Percentiles rank a stretch among this genome's conserved stretches.
Conservation (phyloP, 1,140 invertebrate species). For the Pseudomyrmex dendroicus region DNA sequence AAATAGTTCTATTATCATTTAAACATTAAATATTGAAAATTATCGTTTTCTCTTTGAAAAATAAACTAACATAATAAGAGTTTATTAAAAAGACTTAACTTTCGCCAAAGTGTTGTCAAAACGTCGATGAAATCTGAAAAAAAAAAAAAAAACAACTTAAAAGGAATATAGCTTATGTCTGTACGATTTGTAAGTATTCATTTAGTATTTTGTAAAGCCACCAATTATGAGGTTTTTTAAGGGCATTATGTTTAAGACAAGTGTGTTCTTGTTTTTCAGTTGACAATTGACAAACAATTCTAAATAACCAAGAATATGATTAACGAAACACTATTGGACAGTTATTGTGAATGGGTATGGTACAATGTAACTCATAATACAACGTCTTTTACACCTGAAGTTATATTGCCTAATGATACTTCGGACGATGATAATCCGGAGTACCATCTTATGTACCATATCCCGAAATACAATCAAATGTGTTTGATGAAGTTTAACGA, state of each 20-base stretch:
- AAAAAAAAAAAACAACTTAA: neutral
- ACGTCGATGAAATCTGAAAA: slow-evolving; percentile 4
- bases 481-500: no score
- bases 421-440: no score
- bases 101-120: neutral
- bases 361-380: no score
- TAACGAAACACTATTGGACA: no score
- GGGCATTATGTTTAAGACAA: slow-evolving; percentile 22
- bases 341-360: no score
- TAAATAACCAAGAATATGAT: slow-evolving; percentile 9
- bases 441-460: no score
- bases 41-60: neutral
- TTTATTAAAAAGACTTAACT: slow-evolving; percentile 30
- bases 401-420: no score
- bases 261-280: slow-evolving; percentile 23
- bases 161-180: neutral
- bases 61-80: neutral
- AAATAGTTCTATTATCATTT: slow-evolving; percentile 1
- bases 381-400: no score
- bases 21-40: neutral
- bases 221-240: slow-evolving; percentile 27
- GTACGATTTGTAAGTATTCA: no score
- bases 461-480: no score
- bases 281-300: neutral
- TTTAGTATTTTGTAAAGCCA: neutral